Conservation (phyloP, 2,113 vertebrate genomes). For the Cyphomyrus plagiostoma region DNA sequence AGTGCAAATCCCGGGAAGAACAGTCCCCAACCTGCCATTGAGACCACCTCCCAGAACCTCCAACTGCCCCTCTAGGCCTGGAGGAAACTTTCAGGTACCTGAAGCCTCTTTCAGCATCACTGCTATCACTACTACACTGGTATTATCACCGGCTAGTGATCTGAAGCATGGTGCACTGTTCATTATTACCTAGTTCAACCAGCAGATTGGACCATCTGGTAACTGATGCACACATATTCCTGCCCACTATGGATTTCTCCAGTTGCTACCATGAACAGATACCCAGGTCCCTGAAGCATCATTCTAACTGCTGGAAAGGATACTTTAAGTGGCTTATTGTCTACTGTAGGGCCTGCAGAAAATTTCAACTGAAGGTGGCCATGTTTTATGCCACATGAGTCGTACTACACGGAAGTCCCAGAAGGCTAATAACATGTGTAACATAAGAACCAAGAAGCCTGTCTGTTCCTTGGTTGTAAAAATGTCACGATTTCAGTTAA, state of each 20-base stretch:
- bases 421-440: neutral
- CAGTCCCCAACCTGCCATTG: slow-evolving; percentile 28
- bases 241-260: neutral
- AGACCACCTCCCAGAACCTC: slow-evolving; percentile 27
- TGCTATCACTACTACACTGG: neutral
- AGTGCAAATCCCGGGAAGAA: neutral
- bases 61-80: neutral
- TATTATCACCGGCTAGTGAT: neutral
- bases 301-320: neutral
- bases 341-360: neutral
- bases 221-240: neutral
- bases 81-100: neutral
- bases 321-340: neutral
- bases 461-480: neutral
- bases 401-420: neutral
- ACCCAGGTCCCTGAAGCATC: neutral
- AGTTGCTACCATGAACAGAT: neutral
- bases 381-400: neutral
- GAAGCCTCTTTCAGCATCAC: neutral
- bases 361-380: neutral
- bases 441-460: neutral
- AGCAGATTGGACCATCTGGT: neutral
- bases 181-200: neutral
- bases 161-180: neutral
- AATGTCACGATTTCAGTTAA: neutral